Evolutionary conservation across 2,888 invertebrate species (phyloP).

Genomic region (Gasteruption jaculator): DNA sequence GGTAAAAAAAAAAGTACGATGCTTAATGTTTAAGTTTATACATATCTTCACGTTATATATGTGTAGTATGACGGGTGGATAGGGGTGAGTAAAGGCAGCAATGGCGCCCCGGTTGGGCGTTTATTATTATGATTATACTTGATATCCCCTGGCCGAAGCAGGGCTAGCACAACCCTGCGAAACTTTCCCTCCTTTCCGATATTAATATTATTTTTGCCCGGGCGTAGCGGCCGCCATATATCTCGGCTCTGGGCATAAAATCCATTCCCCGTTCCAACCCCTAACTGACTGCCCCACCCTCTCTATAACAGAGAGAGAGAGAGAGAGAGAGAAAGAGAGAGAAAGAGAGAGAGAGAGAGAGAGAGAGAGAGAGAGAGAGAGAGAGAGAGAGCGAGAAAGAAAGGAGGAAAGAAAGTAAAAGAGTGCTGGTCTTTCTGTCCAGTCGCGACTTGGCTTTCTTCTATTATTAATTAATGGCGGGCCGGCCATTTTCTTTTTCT

Average conservation of each 20-base stretch:
- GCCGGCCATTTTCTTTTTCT: conserved; percentile 44
- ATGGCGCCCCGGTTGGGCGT: conserved; percentile 48
- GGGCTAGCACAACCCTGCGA: conserved; percentile 47
- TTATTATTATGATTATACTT: conserved; percentile 51
- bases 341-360: conserved; percentile 19
- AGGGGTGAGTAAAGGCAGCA: conserved; percentile 40
- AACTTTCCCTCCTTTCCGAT: conserved; percentile 51
- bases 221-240: conserved; percentile 51
- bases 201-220: conserved; percentile 52
- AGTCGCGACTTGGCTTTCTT: conserved; percentile 34
- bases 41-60: too few species aligned
- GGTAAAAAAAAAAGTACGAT: too few species aligned
- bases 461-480: conserved; percentile 49
- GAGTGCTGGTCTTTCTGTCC: conserved; percentile 23
- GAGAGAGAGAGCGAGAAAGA: conserved; percentile 3
- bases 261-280: conserved; percentile 47
- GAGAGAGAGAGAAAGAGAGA: conserved; percentile 5
- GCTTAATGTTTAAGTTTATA: too few species aligned
- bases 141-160: conserved; percentile 51
- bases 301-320: conserved; percentile 27
- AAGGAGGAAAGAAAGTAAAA: conserved; percentile 19
- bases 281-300: conserved; percentile 32
- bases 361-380: not conserved
- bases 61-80: too few species aligned
- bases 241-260: conserved; percentile 51